Evolutionary conservation across 2,797 vertebrate genomes (phyloP), one percentile per base, ranked within the genome.

Genomic region (Craterocephalus amniculus): DNA sequence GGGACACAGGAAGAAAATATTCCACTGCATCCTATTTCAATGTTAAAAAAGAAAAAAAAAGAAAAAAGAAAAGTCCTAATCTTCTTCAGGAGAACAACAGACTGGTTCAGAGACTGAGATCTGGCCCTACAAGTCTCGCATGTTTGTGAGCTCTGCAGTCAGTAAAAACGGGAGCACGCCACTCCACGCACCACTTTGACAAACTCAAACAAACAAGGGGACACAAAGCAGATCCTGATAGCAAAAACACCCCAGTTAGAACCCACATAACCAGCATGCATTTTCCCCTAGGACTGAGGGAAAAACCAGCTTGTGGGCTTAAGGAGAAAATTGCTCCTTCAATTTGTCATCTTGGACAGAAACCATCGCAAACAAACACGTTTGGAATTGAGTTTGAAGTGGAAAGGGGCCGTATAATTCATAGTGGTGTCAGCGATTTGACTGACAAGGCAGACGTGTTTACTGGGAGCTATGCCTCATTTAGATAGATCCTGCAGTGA

Each of bases 191-290:
- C 58, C 58, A 7, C 75, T 87, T 63, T 91, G 92, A 92, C 89
- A 93, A 87, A 88, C 78, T 87, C 89, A 94, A 93, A 92, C 92
- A 94, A 94, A 93, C 87, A 92, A 11, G 24, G 70, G 54, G 85
- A 93, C 84, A 87, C 76, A 90, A 83, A 91, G 83, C 93, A 93
- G 93, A 84, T 83, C 67, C 82, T 14, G 64, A 87, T 85, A 90
- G 86, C 86, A 72, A 83, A 90, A 83, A 90, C 85, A 87, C 88
- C 76, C 52, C 58, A 8, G 58, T 81, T 76, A 78, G 64, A 80
- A 61, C 76, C 74, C 78, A 88, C 89, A 91, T 76, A 88, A 90
- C 80, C 81, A 58, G 40, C 75, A 48, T 52, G 62, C 63, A 22
- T 66, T 87, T 91, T 81, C 67, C 61, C 67, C 51, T 49, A 12